Conservation (phyloP, 2,113 vertebrate genomes). For the Silurus meridionalis region DNA sequence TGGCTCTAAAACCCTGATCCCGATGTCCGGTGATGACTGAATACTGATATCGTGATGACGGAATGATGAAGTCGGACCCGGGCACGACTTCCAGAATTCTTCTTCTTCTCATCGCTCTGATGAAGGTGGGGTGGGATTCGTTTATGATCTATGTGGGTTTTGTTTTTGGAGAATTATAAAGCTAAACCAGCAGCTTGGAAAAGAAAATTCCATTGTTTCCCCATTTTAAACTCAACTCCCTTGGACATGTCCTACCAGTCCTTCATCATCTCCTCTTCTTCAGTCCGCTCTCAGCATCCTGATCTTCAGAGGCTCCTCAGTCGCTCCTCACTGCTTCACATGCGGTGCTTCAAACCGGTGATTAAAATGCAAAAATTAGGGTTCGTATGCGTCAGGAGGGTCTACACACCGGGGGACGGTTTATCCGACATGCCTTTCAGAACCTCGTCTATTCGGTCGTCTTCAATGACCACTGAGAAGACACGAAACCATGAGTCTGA, state of each 20-base stretch:
- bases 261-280: slow-evolving; percentile 31
- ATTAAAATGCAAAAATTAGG: slow-evolving; percentile 74
- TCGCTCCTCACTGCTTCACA: slow-evolving; percentile 68
- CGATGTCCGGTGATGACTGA: background rate
- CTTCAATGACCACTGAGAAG: slow-evolving; percentile 93
- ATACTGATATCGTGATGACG: background rate
- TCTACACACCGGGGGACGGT: slow-evolving; percentile 93
- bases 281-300: slow-evolving; percentile 28
- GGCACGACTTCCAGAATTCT: background rate
- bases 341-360: slow-evolving; percentile 88
- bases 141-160: slow-evolving; percentile 63
- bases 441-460: slow-evolving; percentile 98
- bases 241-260: slow-evolving; percentile 8
- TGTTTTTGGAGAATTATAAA: slow-evolving; percentile 73
- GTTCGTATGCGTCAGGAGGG: slow-evolving; percentile 73
- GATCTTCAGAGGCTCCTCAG: slow-evolving; percentile 40
- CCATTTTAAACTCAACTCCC: slow-evolving; percentile 54
- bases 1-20: slow-evolving; percentile 1
- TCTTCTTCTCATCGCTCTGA: background rate
- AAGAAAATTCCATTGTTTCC: slow-evolving; percentile 60
- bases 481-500: slow-evolving; percentile 16
- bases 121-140: slow-evolving; percentile 14
- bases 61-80: slow-evolving; percentile 2
- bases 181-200: slow-evolving; percentile 80
- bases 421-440: slow-evolving; percentile 98